phyloP scores from a whole-genome alignment of 2,888 invertebrate genomes.

The Herminia tarsipennalis region DNA sequence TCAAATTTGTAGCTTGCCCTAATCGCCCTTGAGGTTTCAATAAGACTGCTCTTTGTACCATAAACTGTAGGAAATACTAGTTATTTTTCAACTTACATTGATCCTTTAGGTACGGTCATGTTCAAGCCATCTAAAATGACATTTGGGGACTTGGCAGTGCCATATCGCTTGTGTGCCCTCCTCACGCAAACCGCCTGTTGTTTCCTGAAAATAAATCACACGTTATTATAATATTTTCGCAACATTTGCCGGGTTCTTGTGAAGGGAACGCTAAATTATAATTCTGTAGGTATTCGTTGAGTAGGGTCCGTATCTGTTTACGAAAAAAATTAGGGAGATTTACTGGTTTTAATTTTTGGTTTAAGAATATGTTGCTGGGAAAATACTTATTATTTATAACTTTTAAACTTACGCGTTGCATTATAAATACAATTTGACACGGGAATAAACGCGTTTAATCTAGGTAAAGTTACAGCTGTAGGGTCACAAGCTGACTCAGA shows the following conservation, averaged over 20 bases:
- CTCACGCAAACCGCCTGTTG: slow-evolving; percentile 94
- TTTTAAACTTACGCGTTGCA: no score
- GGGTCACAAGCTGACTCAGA: no score
- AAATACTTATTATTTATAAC: no score
- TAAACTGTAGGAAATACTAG: no score
- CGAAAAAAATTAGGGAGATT: background rate
- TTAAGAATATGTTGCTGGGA: no score
- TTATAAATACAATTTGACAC: no score
- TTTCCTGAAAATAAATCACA: slow-evolving; percentile 69
- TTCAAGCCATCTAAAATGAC: slow-evolving; percentile 94
- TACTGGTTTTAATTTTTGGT: background rate
- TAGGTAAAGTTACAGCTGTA: no score
- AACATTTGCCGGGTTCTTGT: background rate
- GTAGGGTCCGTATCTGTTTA: background rate
- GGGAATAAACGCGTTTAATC: no score
- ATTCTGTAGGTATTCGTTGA: background rate
- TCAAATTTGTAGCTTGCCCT: no score
- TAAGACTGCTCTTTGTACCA: no score
- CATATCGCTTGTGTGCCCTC: slow-evolving; percentile 94
- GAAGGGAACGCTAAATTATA: background rate
- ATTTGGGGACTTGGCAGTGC: slow-evolving; percentile 91
- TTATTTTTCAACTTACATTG: slow-evolving; percentile 90
- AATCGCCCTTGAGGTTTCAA: no score
- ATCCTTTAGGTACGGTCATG: slow-evolving; percentile 96
- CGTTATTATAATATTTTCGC: background rate